Base-by-base conservation (phyloP, 2,888 invertebrate genomes). In the Pheosia gnoma region DNA sequence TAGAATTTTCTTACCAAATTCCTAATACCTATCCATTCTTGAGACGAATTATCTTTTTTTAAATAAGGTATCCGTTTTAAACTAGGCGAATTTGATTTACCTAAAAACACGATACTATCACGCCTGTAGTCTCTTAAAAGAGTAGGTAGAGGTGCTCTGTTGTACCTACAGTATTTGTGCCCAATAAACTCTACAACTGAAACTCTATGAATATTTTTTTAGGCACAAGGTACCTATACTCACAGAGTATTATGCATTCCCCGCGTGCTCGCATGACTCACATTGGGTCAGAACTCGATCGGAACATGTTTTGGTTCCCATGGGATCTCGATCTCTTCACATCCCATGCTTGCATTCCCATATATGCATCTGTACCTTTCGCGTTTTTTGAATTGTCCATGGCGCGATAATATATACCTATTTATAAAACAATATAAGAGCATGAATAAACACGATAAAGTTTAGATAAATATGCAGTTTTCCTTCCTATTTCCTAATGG, bases 401-500 rank as follows among this genome's bases (percentile, higher is more conserved):
- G 3, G 3, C 11, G 25, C 2, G 2, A 0, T 25, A 25, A 25
- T 1, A 25, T 25, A 2, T 25, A 25, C 25, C 25, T 25, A 25
- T 25, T 25, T 25, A 25, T 25, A 25, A 25, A 25, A 25, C 2
- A 25, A 25, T 25, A 25, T 25, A 25, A 25, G 25, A 25, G 25
- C 1, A 25, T 25, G 25, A 25, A 25, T 25, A 25, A 25, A 25
- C 25, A 25, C 25, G 25, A 25, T 25, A 25, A 25, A 25, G 25
- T 25, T 25, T 25, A 25, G 25, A 25, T 25, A 25, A 1, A 25
- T 25, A 25, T 47, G 5, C 8, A 6, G 10, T 39, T 55, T 57
- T 45, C 57, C 57, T 57, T 57, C 57, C 57, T 45, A 11, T 45
- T 45, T 57, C 57, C 57, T 56, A 11, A 25, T 56, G 13, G 41